Percentiles rank a stretch among this genome's conserved stretches.
Evolutionary conservation across 2,113 vertebrate genomes (phyloP).

Genomic region (Myodes glareolus): DNA sequence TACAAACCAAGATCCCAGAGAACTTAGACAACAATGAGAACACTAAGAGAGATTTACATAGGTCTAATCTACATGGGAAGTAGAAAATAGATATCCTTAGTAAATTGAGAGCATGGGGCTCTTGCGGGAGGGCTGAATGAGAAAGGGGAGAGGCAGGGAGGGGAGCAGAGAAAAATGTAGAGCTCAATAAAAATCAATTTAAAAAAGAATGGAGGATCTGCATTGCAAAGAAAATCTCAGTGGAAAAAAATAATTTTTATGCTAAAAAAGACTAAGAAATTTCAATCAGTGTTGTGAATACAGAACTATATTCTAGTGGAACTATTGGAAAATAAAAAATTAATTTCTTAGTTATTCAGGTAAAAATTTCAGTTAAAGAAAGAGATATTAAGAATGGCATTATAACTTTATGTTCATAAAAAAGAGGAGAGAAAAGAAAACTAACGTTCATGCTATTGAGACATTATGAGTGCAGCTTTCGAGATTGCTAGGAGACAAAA

Average conservation of each 20-base stretch:
- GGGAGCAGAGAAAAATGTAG: too few species aligned
- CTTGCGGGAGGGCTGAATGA: too few species aligned
- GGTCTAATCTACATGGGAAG: too few species aligned
- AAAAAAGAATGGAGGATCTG: too few species aligned
- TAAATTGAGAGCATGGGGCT: too few species aligned
- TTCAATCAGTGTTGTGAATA: background rate
- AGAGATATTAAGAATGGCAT: background rate
- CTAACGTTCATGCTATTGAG: background rate
- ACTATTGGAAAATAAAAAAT: background rate
- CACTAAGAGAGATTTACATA: too few species aligned
- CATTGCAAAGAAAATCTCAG: too few species aligned
- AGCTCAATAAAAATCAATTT: too few species aligned
- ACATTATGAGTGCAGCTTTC: background rate
- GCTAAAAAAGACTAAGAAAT: background rate
- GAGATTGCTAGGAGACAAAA: background rate
- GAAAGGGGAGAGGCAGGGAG: too few species aligned
- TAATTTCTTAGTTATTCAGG: background rate
- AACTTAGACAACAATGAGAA: too few species aligned
- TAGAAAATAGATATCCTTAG: too few species aligned
- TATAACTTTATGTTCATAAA: background rate
- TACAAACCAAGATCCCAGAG: too few species aligned
- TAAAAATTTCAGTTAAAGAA: background rate
- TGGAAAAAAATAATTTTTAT: background rate
- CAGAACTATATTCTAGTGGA: background rate
- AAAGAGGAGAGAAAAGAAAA: background rate